Conservation (phyloP, 2,797 vertebrate genomes). For the Neosilurus mollespiculum region DNA sequence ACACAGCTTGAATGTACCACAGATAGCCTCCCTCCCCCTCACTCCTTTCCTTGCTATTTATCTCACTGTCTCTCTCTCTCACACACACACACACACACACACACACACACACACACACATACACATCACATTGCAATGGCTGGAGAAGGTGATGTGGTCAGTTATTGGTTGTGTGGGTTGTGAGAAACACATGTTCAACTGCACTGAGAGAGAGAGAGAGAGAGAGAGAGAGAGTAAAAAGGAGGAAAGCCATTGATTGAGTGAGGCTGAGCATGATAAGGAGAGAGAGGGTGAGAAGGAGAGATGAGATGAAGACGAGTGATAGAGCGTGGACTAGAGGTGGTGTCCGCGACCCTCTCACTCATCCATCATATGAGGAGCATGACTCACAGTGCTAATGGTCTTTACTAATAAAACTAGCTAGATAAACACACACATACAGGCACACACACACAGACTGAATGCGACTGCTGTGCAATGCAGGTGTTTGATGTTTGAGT, state of each 20-base stretch:
- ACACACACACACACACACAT: neutral
- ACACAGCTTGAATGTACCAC: slow-evolving; percentile 13
- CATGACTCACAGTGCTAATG: slow-evolving; percentile 41
- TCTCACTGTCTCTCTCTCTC: neutral
- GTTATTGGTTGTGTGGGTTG: slow-evolving; percentile 25
- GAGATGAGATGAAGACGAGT: slow-evolving; percentile 2
- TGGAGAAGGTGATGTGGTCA: slow-evolving; percentile 20
- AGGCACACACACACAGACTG: neutral
- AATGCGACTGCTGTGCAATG: slow-evolving; percentile 17
- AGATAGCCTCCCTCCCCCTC: neutral
- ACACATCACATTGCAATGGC: neutral
- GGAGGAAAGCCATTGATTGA: too few species aligned
- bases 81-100: slow-evolving; percentile 17
- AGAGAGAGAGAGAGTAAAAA: neutral
- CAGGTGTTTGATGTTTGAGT: slow-evolving; percentile 5
- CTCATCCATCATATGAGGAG: slow-evolving; percentile 32
- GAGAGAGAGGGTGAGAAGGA: neutral
- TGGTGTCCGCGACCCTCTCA: slow-evolving; percentile 6
- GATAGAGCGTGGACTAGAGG: neutral
- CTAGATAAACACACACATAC: slow-evolving; percentile 31
- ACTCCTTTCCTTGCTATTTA: neutral
- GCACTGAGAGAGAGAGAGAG: neutral
- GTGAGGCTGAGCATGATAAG: too few species aligned
- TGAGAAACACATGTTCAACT: slow-evolving; percentile 1
- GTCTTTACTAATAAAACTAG: slow-evolving; percentile 37